Conservation (phyloP, 1,140 invertebrate species). For the Laupala kohalensis region DNA sequence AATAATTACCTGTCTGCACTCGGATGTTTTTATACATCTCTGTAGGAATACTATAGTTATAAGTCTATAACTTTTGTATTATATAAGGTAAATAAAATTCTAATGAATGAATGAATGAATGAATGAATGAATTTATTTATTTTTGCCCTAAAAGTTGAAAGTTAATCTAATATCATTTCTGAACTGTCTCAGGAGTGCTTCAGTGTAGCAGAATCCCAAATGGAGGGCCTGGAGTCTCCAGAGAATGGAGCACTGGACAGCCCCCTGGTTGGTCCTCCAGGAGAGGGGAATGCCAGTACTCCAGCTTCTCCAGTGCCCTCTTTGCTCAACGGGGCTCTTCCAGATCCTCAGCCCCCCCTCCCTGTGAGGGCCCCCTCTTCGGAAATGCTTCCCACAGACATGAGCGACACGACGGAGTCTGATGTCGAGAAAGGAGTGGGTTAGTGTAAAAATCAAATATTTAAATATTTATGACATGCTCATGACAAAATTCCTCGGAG, state of each 20-base stretch:
- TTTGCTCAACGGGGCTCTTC: background rate
- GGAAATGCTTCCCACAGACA: constrained; percentile 48
- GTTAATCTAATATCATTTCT: no score
- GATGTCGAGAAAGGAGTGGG: constrained; percentile 45
- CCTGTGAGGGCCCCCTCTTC: background rate
- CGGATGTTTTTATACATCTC: no score
- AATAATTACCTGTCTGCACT: no score
- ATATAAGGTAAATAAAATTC: no score
- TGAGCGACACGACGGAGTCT: constrained; percentile 71
- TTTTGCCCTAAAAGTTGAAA: no score
- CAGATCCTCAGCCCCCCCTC: background rate
- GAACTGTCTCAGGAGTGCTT: background rate
- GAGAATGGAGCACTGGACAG: background rate
- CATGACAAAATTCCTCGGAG: background rate
- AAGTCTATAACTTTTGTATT: no score
- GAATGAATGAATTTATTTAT: no score
- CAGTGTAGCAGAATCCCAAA: constrained; percentile 7
- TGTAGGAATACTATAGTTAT: no score
- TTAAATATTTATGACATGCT: background rate
- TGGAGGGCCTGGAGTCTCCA: background rate
- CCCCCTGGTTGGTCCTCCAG: background rate
- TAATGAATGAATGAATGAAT: no score
- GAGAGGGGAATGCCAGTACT: background rate
- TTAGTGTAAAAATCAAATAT: background rate
- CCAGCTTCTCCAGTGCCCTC: background rate